Conservation (phyloP, 2,888 invertebrate species). For the Pyrrhosoma nymphula region DNA sequence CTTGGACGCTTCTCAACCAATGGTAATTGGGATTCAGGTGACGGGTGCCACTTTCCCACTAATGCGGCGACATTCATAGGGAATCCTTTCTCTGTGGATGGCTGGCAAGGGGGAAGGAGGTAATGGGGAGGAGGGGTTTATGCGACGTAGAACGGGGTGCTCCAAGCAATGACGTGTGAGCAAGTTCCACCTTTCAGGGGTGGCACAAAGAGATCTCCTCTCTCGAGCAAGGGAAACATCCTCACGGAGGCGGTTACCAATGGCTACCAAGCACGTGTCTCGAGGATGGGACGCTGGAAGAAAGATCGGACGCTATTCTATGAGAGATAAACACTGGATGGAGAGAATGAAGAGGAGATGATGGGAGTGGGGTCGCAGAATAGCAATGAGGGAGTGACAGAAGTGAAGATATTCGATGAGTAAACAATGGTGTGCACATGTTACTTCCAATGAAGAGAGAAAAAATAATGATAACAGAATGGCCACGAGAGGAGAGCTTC, state of each 20-base stretch:
- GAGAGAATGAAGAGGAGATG: slow-evolving; percentile 47
- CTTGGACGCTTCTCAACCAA: slow-evolving; percentile 54
- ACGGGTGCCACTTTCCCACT: slow-evolving; percentile 65
- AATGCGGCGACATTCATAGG: slow-evolving; percentile 50
- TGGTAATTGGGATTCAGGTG: slow-evolving; percentile 65
- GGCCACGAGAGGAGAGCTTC: background rate
- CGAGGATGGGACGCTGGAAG: slow-evolving; percentile 33
- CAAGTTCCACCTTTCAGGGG: slow-evolving; percentile 33
- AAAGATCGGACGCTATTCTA: slow-evolving; percentile 52
- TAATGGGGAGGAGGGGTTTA: background rate
- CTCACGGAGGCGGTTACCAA: slow-evolving; percentile 8
- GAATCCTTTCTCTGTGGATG: slow-evolving; percentile 34
- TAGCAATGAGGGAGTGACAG: slow-evolving; percentile 29
- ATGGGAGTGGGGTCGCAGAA: background rate
- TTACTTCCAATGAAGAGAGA: background rate
- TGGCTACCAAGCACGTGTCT: slow-evolving; percentile 54
- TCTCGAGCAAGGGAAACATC: slow-evolving; percentile 20
- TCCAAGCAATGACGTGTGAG: slow-evolving; percentile 19
- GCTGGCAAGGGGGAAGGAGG: background rate
- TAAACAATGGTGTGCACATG: slow-evolving; percentile 50
- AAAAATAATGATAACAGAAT: background rate
- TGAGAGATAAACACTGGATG: slow-evolving; percentile 46
- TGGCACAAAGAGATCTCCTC: background rate
- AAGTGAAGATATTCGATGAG: slow-evolving; percentile 46
- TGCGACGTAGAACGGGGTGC: background rate